Evolutionary conservation across 2,113 vertebrate species (phyloP), one percentile per base, ranked within the genome.

Genomic region (Oreochromis niloticus): DNA sequence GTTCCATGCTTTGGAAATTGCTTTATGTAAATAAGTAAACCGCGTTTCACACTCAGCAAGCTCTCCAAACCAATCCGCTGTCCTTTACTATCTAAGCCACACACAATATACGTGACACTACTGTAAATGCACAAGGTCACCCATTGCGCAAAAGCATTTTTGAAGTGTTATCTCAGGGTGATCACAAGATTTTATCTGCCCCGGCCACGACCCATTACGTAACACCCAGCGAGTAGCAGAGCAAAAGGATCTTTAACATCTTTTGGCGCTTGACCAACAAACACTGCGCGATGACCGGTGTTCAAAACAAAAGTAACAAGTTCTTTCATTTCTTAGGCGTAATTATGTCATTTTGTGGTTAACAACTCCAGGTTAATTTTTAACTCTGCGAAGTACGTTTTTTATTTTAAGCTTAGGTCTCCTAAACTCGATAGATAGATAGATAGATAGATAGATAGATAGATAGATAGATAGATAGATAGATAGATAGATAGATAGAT

Each of bases 111-210:
- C 94, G 86, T 93, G 89, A 36, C 93, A 93, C 93, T 94, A 95
- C 94, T 91, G 92, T 95, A 94, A 94, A 92, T 61, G 83, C 6
- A 8, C 94, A 94, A 95, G 93, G 95, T 92, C 93, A 88, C 12
- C 6, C 55, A 46, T 95, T 95, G 93, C 93, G 93, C 92, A 96
- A 95, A 94, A 30, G 34, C 14, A 34, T 8, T 66, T 73, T 84
- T 36, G 6, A 24, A 68, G 82, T 34, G 57, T 95, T 96, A 95
- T 96, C 95, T 95, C 48, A 16, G 34, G 7, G 43, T 22, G 89
- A 95, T 95, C 96, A 95, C 92, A 87, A 93, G 95, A 94, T 95
- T 88, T 34, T 90, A 93, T 91, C 88, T 90, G 88, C 87, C 92
- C 81, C 30, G 81, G 78, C 52, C 85, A 85, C 84, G 84, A 87